These are phyloP conservation scores for Dipodomys merriami DNA, from an alignment of 2,113 vertebrate species.

Conservation along the genomic window DNA sequence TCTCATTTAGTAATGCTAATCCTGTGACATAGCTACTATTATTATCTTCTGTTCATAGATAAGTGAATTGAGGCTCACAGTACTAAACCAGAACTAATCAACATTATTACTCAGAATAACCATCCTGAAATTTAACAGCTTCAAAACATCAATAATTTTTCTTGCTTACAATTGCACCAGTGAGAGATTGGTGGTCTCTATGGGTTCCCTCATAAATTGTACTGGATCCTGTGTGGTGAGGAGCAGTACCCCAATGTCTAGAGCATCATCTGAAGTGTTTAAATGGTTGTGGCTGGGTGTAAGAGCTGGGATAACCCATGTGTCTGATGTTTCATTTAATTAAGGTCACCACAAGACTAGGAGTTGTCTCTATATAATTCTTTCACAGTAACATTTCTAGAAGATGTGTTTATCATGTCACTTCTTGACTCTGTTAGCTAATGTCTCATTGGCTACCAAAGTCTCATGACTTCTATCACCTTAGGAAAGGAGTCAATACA, in stretches of 20 bases:
- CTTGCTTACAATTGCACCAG: not conserved
- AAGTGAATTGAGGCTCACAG: not conserved
- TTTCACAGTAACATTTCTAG: not conserved
- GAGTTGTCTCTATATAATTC: not conserved
- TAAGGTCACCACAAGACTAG: not conserved
- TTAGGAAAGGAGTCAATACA: not conserved
- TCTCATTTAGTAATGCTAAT: not conserved
- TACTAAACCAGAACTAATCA: not conserved
- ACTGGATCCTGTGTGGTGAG: no score
- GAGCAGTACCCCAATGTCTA: accelerated
- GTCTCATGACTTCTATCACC: not conserved
- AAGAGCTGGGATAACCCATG: not conserved
- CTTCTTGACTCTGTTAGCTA: not conserved
- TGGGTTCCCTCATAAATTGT: not conserved
- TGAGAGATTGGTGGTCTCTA: not conserved
- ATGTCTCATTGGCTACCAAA: not conserved
- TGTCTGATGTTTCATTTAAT: not conserved
- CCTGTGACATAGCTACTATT: not conserved
- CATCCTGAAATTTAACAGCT: not conserved
- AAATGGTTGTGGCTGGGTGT: not conserved
- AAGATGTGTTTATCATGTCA: not conserved
- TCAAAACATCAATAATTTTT: not conserved
- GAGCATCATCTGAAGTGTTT: accelerated
- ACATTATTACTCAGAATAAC: not conserved
- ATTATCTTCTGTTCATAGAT: not conserved